phyloP scores from a whole-genome alignment of 2,113 vertebrate genomes.

The Pteropus alecto region DNA sequence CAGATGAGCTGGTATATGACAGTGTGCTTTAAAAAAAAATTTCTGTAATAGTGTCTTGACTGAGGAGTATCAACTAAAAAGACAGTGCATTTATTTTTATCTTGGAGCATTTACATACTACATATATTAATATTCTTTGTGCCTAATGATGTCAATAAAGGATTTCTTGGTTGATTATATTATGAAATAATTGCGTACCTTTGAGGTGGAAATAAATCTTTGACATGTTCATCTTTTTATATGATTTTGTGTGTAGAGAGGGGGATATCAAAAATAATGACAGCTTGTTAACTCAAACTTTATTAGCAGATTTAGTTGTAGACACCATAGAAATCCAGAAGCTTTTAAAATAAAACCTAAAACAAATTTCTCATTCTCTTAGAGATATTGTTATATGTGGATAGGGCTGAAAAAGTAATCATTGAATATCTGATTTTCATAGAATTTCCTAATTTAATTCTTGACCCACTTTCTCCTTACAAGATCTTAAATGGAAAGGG shows the following conservation, averaged over 20 bases:
- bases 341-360: slow-evolving; percentile 12
- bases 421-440: neutral
- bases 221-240: neutral
- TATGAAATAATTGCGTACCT: neutral
- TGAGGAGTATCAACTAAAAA: neutral
- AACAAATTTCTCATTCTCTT: neutral
- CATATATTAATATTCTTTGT: neutral
- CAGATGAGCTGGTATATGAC: neutral
- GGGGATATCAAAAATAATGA: neutral
- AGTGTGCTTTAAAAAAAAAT: neutral
- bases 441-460: neutral
- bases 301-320: slow-evolving; percentile 9
- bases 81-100: slow-evolving; percentile 3
- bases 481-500: neutral
- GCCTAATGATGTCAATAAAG: neutral
- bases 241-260: neutral
- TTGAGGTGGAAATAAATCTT: neutral
- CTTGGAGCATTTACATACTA: neutral
- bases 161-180: neutral
- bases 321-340: neutral
- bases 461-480: neutral
- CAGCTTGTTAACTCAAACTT: neutral
- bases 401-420: neutral
- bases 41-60: neutral
- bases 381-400: neutral